Percentiles rank a stretch among this genome's conserved stretches.
These are phyloP conservation scores for Campaea margaritaria DNA, from an alignment of 2,888 invertebrate genomes.

Conservation along the genomic window DNA sequence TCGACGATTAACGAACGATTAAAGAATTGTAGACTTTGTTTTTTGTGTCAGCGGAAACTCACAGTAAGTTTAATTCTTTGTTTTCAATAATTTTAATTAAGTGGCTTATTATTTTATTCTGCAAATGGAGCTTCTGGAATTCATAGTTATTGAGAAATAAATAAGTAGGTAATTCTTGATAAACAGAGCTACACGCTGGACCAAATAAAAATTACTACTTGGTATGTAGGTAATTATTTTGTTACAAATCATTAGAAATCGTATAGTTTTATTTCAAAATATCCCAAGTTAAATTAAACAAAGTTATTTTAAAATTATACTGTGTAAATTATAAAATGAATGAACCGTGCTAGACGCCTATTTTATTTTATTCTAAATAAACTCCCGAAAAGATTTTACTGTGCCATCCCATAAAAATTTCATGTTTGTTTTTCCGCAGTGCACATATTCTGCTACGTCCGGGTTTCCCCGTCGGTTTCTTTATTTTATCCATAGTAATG, in stretches of 20 bases:
- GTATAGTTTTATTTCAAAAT: too few species aligned
- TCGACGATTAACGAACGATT: conserved; percentile 43
- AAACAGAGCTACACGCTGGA: background rate
- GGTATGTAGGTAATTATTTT: too few species aligned
- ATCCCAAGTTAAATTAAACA: too few species aligned
- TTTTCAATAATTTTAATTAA: background rate
- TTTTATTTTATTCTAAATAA: background rate
- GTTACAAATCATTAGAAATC: too few species aligned
- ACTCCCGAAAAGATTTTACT: conserved; percentile 7
- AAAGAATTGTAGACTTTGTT: conserved; percentile 27
- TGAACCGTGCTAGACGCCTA: too few species aligned
- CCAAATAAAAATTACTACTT: background rate
- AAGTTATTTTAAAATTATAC: too few species aligned
- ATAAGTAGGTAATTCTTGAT: too few species aligned
- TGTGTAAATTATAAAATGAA: too few species aligned
- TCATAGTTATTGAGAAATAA: too few species aligned
- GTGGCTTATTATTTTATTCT: background rate
- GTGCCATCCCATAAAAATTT: conserved; percentile 21
- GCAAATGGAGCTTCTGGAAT: background rate
- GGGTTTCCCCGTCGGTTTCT: conserved; percentile 18
- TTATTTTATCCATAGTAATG: conserved; percentile 23
- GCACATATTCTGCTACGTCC: conserved; percentile 26
- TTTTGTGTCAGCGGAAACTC: conserved; percentile 22
- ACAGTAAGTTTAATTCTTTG: conserved; percentile 32
- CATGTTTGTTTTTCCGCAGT: conserved; percentile 29